Base-by-base conservation (phyloP, 2,797 vertebrate genomes). In the Rachycentron canadum region DNA sequence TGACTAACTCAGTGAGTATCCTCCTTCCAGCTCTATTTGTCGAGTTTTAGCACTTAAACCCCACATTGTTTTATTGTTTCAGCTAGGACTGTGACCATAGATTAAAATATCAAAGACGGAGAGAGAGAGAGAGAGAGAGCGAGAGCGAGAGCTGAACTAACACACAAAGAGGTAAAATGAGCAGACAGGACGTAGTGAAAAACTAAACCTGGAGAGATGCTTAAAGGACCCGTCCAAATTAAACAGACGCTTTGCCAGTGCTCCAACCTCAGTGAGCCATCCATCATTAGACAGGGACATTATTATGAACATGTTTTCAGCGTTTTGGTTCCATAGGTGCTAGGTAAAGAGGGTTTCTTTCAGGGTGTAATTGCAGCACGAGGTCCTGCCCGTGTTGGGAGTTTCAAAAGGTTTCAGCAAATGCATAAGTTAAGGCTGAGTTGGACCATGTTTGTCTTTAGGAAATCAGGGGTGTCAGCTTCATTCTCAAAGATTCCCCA, bases 181-280 rank as follows among this genome's bases (percentile, higher is more conserved):
- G 68, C 73, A 83, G 76, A 85, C 66, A 0, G 64, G 74, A 70
- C 28, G 4, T 2, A 69, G 76, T 64, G 80, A 81, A 87, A 89
- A 85, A 62, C 45, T 32, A 81, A 82, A 86, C 68, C 85, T 91
- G 88, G 83, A 88, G 83, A 85, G 92, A 88, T 83, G 88, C 82
- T 88, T 82, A 73, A 66, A 80, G 68, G 7, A 13, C 12, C 64
- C 13, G 21, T 92, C 93, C 93, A 94, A 94, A 63, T 79, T 80
- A 93, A 93, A 93, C 91, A 93, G 80, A 90, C 78, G 67, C 71
- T 62, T 53, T 89, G 92, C 91, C 91, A 93, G 78, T 16, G 60
- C 81, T 84, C 70, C 50, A 49, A 52, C 78, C 83, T 88, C 81
- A 47, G 72, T 41, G 32, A 84, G 69, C 65, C 76, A 88, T 93